These are phyloP conservation scores for Tetrao urogallus DNA, from an alignment of 2,113 vertebrate species.

Conservation along the genomic window DNA sequence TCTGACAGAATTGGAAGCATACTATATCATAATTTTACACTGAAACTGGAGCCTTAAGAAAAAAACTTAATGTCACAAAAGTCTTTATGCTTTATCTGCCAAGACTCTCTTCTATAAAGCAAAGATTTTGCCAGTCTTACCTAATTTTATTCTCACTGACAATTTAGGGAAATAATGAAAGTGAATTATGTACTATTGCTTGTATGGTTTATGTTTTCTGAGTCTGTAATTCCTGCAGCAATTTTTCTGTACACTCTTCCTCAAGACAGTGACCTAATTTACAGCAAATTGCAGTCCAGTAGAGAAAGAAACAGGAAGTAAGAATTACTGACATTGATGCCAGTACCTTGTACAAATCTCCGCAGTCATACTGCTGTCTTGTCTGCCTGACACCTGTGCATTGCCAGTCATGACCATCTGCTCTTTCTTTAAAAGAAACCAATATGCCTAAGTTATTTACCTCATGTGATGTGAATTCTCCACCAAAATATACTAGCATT, in stretches of 20 bases:
- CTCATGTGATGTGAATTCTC: constrained; percentile 3
- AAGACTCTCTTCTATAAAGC: rapidly evolving
- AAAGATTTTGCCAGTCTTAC: neutral
- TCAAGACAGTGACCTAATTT: neutral
- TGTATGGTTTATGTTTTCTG: neutral
- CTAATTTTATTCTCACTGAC: neutral
- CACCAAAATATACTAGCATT: neutral
- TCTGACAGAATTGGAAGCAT: neutral
- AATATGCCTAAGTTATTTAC: neutral
- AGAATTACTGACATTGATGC: neutral
- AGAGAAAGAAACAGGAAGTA: neutral
- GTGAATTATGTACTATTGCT: neutral
- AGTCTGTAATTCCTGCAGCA: neutral
- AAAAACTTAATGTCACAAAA: neutral
- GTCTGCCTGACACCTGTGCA: rapidly evolving
- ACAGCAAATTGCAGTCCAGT: neutral
- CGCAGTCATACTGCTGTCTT: neutral
- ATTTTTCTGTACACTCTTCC: neutral
- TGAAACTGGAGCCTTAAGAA: neutral
- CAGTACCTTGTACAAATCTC: neutral
- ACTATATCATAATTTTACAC: neutral
- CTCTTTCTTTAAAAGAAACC: neutral
- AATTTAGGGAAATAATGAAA: neutral
- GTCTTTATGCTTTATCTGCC: neutral
- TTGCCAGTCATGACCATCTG: neutral